Conservation (phyloP, 2,888 invertebrate species). For the Machimus rusticus region DNA sequence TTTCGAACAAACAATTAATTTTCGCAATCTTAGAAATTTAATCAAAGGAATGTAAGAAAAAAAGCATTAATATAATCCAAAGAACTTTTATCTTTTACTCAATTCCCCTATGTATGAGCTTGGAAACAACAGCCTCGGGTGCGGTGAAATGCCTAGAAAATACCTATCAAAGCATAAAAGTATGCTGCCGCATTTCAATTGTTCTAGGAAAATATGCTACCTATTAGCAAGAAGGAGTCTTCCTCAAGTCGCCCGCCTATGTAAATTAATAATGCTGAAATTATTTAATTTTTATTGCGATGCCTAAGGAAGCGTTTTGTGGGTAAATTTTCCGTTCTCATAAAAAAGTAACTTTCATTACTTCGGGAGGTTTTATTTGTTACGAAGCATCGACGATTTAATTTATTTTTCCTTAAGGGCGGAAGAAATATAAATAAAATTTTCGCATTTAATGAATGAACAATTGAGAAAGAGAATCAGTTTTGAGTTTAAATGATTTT, state of each 20-base stretch:
- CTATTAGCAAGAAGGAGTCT: neutral
- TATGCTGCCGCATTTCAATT: neutral
- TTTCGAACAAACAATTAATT: neutral
- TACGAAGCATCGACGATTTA: neutral
- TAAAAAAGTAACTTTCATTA: neutral
- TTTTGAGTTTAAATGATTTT: no score
- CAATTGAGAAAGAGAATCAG: no score
- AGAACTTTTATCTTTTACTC: neutral
- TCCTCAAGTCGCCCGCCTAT: neutral
- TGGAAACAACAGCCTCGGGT: neutral
- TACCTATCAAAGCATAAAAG: neutral
- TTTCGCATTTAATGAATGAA: no score
- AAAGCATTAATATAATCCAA: neutral
- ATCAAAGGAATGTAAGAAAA: neutral
- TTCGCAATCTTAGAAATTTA: neutral
- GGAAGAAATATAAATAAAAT: no score
- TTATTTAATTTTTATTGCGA: neutral
- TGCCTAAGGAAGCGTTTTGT: neutral
- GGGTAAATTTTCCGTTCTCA: neutral
- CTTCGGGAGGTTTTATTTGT: neutral
- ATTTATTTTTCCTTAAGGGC: no score
- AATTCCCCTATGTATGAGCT: neutral
- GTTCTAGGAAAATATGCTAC: neutral
- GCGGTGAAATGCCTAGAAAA: neutral
- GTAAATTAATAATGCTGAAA: neutral